These are phyloP conservation scores for Lepus americanus DNA, from an alignment of 2,113 vertebrate genomes.

Conservation along the genomic window DNA sequence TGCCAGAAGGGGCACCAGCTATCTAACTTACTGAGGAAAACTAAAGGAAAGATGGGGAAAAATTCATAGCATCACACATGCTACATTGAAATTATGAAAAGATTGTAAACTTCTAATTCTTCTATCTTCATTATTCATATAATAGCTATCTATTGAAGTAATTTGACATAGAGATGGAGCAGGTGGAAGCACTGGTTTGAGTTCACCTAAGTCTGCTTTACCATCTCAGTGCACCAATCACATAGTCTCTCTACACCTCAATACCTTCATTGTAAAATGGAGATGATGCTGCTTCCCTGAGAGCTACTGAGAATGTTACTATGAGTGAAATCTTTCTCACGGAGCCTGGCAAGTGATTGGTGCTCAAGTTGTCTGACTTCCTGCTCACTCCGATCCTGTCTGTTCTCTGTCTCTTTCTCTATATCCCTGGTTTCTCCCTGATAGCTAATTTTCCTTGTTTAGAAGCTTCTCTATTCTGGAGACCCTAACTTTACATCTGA, in stretches of 20 bases:
- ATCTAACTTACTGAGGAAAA: neutral
- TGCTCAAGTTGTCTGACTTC: neutral
- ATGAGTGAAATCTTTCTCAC: constrained; percentile 35
- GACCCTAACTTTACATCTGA: neutral
- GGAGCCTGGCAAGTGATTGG: neutral
- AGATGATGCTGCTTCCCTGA: neutral
- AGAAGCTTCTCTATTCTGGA: neutral
- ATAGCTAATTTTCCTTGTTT: neutral
- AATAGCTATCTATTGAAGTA: constrained; percentile 11
- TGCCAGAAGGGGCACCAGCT: neutral
- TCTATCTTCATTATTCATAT: neutral
- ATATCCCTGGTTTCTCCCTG: neutral
- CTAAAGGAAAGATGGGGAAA: neutral
- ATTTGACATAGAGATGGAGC: neutral
- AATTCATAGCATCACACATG: neutral
- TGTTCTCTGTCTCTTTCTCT: neutral
- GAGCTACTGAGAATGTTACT: neutral
- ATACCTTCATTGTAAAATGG: neutral
- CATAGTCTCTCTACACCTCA: constrained; percentile 6
- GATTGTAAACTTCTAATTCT: neutral
- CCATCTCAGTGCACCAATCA: constrained; percentile 16
- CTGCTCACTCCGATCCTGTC: neutral
- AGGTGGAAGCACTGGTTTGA: neutral
- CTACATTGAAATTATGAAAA: neutral
- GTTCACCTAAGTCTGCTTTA: neutral